Percentiles rank a stretch among this genome's conserved stretches.
Conservation (phyloP, 2,113 vertebrate species). For the Odobenus rosmarus region DNA sequence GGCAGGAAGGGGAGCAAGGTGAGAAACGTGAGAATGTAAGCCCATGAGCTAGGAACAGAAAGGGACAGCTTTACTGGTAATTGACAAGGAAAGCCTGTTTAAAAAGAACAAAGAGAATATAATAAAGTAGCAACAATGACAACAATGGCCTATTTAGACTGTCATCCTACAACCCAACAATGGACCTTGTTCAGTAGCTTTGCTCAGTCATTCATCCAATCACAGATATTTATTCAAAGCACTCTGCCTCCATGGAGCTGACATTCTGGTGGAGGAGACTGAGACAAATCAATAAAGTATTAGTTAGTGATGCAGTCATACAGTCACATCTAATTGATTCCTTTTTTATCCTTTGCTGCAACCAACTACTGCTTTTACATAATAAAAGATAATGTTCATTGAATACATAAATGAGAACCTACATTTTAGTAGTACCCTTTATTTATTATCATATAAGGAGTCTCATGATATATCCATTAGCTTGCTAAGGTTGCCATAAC, state of each 20-base stretch:
- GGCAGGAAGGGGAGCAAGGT: not conserved
- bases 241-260: not conserved
- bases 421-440: not conserved
- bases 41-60: not conserved
- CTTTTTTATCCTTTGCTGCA: not conserved
- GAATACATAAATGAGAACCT: not conserved
- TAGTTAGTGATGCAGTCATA: not conserved
- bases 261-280: not conserved
- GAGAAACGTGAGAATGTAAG: not conserved
- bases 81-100: not conserved
- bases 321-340: not conserved
- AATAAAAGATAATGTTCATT: not conserved
- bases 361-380: not conserved
- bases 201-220: not conserved
- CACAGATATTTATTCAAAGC: not conserved
- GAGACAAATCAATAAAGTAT: not conserved
- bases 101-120: not conserved
- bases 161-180: not conserved
- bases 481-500: not conserved
- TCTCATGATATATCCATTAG: not conserved
- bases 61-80: not conserved
- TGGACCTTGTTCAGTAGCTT: not conserved
- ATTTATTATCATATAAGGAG: not conserved
- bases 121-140: not conserved
- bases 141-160: not conserved